These are phyloP conservation scores for Cnemophilus loriae DNA, from an alignment of 2,113 vertebrate genomes.

Conservation along the genomic window DNA sequence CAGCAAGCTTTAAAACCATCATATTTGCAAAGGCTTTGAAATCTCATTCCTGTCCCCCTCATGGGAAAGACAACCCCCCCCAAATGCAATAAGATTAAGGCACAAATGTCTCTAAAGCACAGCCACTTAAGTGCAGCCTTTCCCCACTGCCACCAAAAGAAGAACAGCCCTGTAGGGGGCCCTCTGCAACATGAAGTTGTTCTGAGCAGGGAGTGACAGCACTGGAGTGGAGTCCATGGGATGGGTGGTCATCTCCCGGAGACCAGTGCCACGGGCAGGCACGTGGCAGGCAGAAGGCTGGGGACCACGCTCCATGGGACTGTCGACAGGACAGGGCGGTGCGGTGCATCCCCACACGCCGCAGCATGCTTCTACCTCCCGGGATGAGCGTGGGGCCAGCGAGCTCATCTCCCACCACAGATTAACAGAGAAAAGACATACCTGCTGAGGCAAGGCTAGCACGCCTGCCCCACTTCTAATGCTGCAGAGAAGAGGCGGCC, in stretches of 20 bases:
- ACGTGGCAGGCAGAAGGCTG: neutral
- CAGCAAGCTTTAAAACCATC: neutral
- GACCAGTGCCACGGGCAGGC: neutral
- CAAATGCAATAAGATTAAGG: neutral
- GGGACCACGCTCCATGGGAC: neutral
- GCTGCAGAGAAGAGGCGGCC: neutral
- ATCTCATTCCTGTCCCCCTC: accelerated
- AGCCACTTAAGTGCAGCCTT: neutral
- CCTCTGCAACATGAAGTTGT: neutral
- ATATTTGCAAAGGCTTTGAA: neutral
- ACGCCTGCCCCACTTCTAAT: neutral
- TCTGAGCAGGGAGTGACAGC: neutral
- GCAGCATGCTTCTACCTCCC: neutral
- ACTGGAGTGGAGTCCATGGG: neutral
- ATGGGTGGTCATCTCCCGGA: neutral
- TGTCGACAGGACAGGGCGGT: neutral
- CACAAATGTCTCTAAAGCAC: neutral
- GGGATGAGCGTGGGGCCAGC: accelerated
- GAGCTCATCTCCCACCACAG: neutral
- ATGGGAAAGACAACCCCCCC: neutral
- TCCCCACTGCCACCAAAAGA: neutral
- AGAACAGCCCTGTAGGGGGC: neutral
- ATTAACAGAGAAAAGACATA: neutral
- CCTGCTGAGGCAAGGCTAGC: neutral
- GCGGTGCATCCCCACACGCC: accelerated